phyloP scores from a whole-genome alignment of 2,888 invertebrate genomes.

The Abscondita cerata region DNA sequence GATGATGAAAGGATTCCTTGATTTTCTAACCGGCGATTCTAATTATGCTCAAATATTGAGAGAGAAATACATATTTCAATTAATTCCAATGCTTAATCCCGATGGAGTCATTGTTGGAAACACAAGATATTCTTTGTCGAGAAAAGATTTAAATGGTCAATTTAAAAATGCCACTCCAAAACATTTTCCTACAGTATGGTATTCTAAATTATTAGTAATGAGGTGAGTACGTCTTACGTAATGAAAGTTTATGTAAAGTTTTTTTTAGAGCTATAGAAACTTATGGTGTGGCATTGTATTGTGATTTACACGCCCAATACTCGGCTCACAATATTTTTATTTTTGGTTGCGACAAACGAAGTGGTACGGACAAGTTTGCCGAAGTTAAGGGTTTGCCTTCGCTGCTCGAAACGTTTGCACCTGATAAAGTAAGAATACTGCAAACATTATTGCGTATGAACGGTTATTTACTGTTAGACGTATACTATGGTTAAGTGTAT shows the following conservation, averaged over 20 bases:
- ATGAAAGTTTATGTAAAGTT: neutral
- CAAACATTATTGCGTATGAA: too few species aligned
- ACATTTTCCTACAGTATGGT: constrained; percentile 94
- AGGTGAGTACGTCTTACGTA: constrained; percentile 59
- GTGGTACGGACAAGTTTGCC: constrained; percentile 77
- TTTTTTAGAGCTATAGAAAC: constrained; percentile 79
- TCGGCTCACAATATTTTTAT: constrained; percentile 94
- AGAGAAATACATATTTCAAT: constrained; percentile 93
- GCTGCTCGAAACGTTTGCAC: constrained; percentile 91
- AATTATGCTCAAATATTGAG: constrained; percentile 81
- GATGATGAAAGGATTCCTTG: constrained; percentile 97
- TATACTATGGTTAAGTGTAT: too few species aligned
- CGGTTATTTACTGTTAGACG: too few species aligned
- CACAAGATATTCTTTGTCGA: constrained; percentile 88
- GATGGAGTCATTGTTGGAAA: constrained; percentile 94
- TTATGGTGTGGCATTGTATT: constrained; percentile 88
- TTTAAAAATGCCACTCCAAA: constrained; percentile 92
- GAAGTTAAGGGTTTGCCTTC: constrained; percentile 94
- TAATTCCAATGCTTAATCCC: constrained; percentile 96
- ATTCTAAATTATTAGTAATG: constrained; percentile 88
- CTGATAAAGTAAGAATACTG: constrained; percentile 82
- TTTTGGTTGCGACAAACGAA: constrained; percentile 92
- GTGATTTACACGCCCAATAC: constrained; percentile 95
- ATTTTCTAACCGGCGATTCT: constrained; percentile 85
- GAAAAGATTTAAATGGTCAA: constrained; percentile 92